Evolutionary conservation across 2,797 vertebrate species (phyloP).

Genomic region (Pyrocephalus nanus): DNA sequence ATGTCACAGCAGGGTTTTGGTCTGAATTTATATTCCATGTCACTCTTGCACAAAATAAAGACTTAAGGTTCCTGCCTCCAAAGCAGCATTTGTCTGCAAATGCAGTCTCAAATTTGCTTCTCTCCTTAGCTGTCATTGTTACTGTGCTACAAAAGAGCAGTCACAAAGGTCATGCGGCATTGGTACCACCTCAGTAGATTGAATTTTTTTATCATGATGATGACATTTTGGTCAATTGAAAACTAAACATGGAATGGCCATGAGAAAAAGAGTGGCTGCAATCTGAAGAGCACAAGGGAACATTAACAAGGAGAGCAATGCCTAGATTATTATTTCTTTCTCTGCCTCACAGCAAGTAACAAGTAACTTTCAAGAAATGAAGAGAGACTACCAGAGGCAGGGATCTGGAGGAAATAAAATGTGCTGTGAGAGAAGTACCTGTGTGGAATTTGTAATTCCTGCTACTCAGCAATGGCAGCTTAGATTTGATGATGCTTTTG

Average conservation of each 20-base stretch:
- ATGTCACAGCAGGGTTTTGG: background rate
- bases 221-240: background rate
- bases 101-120: background rate
- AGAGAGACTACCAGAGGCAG: background rate
- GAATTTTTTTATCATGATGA: background rate
- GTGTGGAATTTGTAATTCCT: background rate
- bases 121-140: background rate
- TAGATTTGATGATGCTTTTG: background rate
- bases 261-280: background rate
- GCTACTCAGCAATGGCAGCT: background rate
- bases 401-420: background rate
- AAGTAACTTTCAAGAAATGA: background rate
- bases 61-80: background rate
- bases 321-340: background rate
- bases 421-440: background rate
- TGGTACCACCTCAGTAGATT: background rate
- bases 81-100: background rate
- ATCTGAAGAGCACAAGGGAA: background rate
- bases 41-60: background rate
- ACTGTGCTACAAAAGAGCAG: background rate
- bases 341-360: background rate
- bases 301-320: background rate
- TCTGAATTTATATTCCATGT: background rate
- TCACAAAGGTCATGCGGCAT: background rate
- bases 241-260: background rate